A percentile compares a stretch with the other conserved stretches of the same genome.
Evolutionary conservation across 2,113 vertebrate species (phyloP).

Genomic region (Urocitellus parryii): DNA sequence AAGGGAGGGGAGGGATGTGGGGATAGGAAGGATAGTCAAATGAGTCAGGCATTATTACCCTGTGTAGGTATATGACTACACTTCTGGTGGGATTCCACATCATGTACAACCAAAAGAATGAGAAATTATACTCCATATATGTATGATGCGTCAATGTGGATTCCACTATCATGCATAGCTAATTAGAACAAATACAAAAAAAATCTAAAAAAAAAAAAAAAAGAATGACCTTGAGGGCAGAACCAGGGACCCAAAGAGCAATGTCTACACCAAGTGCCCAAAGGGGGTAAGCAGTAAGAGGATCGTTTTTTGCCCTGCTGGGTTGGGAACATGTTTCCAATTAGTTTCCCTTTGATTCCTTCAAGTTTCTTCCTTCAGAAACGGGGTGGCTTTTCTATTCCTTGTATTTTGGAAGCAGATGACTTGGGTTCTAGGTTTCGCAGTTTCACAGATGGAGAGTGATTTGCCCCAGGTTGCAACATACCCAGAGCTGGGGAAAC

Average conservation of each 20-base stretch:
- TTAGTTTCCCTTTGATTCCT: background rate
- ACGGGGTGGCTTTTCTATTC: background rate
- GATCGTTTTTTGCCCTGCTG: background rate
- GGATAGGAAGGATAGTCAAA: too few species aligned
- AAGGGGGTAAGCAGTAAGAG: background rate
- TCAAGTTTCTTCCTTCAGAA: background rate
- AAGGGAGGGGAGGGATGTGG: too few species aligned
- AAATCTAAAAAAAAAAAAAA: too few species aligned
- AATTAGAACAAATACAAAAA: too few species aligned
- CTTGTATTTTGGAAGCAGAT: background rate
- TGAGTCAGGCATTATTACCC: too few species aligned
- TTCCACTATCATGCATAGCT: too few species aligned
- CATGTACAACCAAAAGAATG: too few species aligned
- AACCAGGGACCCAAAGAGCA: background rate
- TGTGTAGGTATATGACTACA: too few species aligned
- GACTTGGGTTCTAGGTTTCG: background rate
- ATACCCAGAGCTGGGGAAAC: background rate
- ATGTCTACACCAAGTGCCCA: background rate
- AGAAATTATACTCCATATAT: too few species aligned
- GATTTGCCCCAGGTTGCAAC: background rate
- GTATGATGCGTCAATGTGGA: too few species aligned
- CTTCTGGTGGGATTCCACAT: too few species aligned
- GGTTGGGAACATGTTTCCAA: background rate
- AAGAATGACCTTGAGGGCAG: background rate
- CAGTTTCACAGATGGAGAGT: background rate